Evolutionary conservation across 2,888 invertebrate species (phyloP).

Genomic region (Pocota personata): DNA sequence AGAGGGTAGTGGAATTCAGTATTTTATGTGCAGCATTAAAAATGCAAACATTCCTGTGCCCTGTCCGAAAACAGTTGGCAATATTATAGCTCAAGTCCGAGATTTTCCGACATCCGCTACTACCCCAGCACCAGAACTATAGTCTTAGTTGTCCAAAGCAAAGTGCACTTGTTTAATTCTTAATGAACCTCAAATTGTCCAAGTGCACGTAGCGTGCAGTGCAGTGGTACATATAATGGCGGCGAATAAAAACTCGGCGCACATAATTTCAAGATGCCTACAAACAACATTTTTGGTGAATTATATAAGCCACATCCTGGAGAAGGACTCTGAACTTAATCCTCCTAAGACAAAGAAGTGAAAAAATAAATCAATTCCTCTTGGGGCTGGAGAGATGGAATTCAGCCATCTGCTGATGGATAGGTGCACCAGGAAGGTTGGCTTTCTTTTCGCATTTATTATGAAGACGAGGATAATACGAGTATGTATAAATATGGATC

Average conservation of each 20-base stretch:
- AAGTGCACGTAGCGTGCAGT: constrained; percentile 41
- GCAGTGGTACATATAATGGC: constrained; percentile 8
- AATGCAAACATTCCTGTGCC: constrained; percentile 65
- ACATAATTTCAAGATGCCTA: constrained; percentile 57
- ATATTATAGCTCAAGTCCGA: constrained; percentile 70
- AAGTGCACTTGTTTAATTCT: constrained; percentile 71
- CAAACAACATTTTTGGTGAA: constrained; percentile 45
- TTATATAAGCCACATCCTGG: constrained; percentile 39
- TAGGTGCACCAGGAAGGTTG: neutral
- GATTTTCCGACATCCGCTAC: constrained; percentile 70
- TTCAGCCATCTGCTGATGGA: constrained; percentile 2
- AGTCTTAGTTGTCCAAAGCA: constrained; percentile 60
- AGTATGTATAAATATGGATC: too few species aligned
- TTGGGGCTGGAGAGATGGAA: neutral
- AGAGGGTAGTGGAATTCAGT: constrained; percentile 17
- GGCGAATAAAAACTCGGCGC: constrained; percentile 18
- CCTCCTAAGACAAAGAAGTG: neutral
- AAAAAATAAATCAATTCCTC: constrained; percentile 12
- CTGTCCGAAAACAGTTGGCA: constrained; percentile 45
- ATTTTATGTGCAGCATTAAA: constrained; percentile 66
- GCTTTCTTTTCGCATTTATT: neutral
- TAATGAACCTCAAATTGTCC: constrained; percentile 65
- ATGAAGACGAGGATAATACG: neutral
- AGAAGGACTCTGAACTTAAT: constrained; percentile 1
- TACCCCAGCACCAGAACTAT: neutral